Evolutionary conservation across 2,888 invertebrate species (phyloP), one percentile per base, ranked within the genome.

Genomic region (Diarsia dahlii): DNA sequence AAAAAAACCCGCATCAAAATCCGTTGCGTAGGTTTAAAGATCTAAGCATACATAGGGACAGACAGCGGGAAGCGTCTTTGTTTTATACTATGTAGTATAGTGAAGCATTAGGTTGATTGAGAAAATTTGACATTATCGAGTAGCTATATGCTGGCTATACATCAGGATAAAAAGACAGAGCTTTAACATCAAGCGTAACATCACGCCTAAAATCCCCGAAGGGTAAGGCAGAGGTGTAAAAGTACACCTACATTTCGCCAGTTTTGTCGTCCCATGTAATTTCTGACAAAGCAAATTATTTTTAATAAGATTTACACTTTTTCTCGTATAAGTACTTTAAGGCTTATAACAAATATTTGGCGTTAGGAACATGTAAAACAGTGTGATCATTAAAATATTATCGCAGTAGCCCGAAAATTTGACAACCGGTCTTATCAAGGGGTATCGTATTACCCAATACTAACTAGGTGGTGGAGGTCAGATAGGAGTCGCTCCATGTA

Each of bases 321-420:
- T 48, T 60, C 39, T 76, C 70, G 67, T 82, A 69, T 71, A 82
- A 85, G 50, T 81, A 82, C 70, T 72, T 72, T 82, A 84, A 82
- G 82, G 82, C 85, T 75, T 81, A 80, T 39, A 74, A 81, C 62
- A 68, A 56, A 62, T 67, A 72, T 70, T 70, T 58, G 13, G 70
- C n/a, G n/a, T n/a, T 46, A 0, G 18, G 18, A 13, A 39, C n/a
- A 18, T 0, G 2, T 13, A 28, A 63, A 39, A 1, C 18, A 0
- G 12, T 71, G 12, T 71, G 64, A 62, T 73, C 54, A 45, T 73
- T 12, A 56, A 60, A 67, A 71, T 63, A 58, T 62, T 18, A n/a
- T 12, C 15, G 13, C n/a, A 39, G 39, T 39, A 39, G 0, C 39
- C 6, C 39, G 39, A 39, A 39, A 39, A 6, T 39, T 6, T 39